These are phyloP conservation scores for Portevinia maculata DNA, from an alignment of 2,888 invertebrate genomes.

Conservation along the genomic window DNA sequence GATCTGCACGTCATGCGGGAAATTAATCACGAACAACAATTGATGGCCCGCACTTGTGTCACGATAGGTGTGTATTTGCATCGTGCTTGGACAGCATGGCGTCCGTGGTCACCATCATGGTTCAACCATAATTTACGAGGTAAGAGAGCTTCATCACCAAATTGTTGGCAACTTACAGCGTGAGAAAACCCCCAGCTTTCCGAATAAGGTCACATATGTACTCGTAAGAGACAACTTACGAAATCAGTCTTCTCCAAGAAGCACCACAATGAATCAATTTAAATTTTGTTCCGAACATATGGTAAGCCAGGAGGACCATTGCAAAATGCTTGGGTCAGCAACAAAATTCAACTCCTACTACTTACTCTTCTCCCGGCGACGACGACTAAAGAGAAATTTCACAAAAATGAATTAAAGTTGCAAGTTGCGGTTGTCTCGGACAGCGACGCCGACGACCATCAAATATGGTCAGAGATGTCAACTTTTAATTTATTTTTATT, in stretches of 20 bases:
- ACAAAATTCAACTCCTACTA: conserved; percentile 9
- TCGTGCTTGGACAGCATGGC: conserved; percentile 21
- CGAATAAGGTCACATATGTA: conserved; percentile 54
- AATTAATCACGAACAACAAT: conserved; percentile 65
- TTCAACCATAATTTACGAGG: conserved; percentile 21
- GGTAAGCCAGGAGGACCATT: conserved; percentile 4
- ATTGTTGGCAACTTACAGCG: conserved; percentile 35
- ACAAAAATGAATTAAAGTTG: conserved; percentile 53
- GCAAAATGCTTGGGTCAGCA: background rate
- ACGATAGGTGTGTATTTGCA: conserved; percentile 66
- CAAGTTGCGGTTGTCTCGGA: conserved; percentile 24
- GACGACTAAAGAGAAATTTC: conserved; percentile 51
- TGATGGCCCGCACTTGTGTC: conserved; percentile 38
- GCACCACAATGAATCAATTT: conserved; percentile 42
- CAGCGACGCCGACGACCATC: conserved; percentile 34
- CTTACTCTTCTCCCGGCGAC: background rate
- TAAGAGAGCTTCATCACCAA: conserved; percentile 12
- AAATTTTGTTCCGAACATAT: conserved; percentile 10
- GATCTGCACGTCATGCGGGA: conserved; percentile 67
- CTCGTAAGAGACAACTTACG: background rate
- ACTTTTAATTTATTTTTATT: conserved; percentile 67
- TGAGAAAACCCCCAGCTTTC: conserved; percentile 2
- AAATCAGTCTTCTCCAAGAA: conserved; percentile 11
- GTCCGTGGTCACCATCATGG: conserved; percentile 10
- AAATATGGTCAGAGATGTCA: conserved; percentile 68